Conservation (phyloP, 2,113 vertebrate genomes). For the Neolamprologus devosi region DNA sequence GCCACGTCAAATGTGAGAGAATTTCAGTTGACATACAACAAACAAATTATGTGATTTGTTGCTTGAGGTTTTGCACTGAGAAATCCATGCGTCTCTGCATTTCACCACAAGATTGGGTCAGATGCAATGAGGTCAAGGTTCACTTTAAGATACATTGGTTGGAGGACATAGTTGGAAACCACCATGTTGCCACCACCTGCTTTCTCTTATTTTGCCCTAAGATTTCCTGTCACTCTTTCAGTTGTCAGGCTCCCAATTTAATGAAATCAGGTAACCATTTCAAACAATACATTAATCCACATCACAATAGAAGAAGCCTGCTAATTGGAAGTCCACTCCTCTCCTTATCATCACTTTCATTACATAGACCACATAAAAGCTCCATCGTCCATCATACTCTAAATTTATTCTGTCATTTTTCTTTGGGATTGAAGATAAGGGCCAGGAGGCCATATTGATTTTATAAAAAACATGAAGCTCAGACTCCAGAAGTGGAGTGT, state of each 20-base stretch:
- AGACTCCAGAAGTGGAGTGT: constrained; percentile 60
- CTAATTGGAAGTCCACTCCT: constrained; percentile 55
- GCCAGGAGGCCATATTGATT: constrained; percentile 65
- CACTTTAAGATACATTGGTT: not conserved
- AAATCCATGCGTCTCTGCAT: not conserved
- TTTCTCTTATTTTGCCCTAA: not conserved
- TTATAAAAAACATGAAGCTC: constrained; percentile 56
- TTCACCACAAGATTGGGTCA: not conserved
- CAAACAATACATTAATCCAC: constrained; percentile 34
- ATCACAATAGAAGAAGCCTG: constrained; percentile 5
- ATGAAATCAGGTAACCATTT: constrained; percentile 11
- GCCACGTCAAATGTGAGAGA: constrained; percentile 9
- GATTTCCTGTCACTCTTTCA: constrained; percentile 33
- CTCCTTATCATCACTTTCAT: constrained; percentile 52
- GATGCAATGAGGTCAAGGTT: not conserved
- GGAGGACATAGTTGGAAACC: not conserved
- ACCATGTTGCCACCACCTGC: not conserved
- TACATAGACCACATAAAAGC: constrained; percentile 45
- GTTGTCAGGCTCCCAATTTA: constrained; percentile 6
- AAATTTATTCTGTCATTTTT: constrained; percentile 67
- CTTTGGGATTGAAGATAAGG: constrained; percentile 44
- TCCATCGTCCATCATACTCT: constrained; percentile 52
- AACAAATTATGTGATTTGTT: constrained; percentile 8
- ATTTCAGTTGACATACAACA: not conserved
- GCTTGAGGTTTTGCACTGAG: not conserved